Evolutionary conservation across 2,113 vertebrate species (phyloP).

Genomic region (Vulpes vulpes): DNA sequence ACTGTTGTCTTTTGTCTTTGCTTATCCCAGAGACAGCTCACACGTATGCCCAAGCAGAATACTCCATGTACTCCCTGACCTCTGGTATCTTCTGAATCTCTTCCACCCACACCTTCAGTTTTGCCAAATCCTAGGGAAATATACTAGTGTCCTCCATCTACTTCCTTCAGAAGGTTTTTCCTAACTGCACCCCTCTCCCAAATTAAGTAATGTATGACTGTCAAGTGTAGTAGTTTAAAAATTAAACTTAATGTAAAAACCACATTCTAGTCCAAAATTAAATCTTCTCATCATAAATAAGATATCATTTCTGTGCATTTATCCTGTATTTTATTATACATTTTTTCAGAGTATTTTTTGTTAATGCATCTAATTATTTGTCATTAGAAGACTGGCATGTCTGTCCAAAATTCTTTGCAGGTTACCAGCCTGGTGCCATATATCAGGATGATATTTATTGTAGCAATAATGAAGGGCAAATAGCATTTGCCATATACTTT

Average conservation of each 20-base stretch:
- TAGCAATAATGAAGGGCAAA: background rate
- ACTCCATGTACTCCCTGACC: background rate
- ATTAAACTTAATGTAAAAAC: background rate
- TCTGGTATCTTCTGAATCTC: background rate
- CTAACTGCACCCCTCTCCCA: rapidly evolving
- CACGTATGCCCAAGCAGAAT: background rate
- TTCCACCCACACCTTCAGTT: background rate
- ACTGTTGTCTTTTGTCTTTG: slow-evolving; percentile 62
- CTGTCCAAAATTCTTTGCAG: background rate
- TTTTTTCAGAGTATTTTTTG: background rate
- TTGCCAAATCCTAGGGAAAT: background rate
- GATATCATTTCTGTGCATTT: background rate
- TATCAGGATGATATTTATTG: background rate
- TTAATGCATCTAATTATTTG: background rate
- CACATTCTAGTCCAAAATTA: background rate
- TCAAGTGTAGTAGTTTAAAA: background rate
- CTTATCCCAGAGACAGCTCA: background rate
- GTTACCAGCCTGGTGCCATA: background rate
- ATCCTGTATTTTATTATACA: background rate
- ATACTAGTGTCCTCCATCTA: background rate
- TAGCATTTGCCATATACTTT: background rate
- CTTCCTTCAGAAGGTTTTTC: background rate
- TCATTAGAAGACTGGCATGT: background rate
- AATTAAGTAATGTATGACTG: background rate
- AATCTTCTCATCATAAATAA: background rate